Percentiles rank a stretch among this genome's conserved stretches.
phyloP scores from a whole-genome alignment of 2,113 vertebrate species.

The Cyanoramphus novaezelandiae region DNA sequence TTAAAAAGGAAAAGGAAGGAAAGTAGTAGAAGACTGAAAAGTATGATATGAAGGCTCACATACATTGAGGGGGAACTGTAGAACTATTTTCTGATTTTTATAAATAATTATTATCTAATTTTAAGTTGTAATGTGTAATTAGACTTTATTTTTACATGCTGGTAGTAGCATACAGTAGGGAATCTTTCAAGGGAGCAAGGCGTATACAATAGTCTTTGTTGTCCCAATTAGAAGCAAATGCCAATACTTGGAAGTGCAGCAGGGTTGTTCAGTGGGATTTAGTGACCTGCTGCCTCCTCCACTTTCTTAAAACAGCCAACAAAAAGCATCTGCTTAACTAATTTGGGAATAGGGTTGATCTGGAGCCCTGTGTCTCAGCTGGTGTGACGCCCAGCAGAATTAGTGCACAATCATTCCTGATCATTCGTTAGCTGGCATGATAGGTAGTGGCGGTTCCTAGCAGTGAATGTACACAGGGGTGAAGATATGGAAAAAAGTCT shows the following conservation, averaged over 20 bases:
- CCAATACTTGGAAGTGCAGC: background rate
- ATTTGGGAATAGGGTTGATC: background rate
- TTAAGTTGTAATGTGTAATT: background rate
- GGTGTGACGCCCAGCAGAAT: background rate
- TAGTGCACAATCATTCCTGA: background rate
- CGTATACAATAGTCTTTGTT: background rate
- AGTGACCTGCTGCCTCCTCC: background rate
- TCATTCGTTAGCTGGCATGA: background rate
- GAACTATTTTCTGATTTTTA: background rate
- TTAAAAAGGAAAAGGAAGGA: background rate
- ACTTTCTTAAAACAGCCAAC: background rate
- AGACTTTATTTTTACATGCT: background rate
- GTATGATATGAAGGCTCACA: background rate
- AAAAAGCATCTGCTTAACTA: background rate
- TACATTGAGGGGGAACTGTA: background rate
- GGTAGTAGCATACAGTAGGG: background rate
- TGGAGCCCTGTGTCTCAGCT: background rate
- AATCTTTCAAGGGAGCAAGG: background rate
- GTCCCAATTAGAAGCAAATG: background rate
- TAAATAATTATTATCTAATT: background rate
- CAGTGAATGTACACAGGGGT: background rate
- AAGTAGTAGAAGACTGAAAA: background rate
- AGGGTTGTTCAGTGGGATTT: background rate
- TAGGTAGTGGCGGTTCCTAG: fast-evolving
- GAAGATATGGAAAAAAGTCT: background rate